Conservation (phyloP, 2,113 vertebrate genomes). For the Saiga tatarica region DNA sequence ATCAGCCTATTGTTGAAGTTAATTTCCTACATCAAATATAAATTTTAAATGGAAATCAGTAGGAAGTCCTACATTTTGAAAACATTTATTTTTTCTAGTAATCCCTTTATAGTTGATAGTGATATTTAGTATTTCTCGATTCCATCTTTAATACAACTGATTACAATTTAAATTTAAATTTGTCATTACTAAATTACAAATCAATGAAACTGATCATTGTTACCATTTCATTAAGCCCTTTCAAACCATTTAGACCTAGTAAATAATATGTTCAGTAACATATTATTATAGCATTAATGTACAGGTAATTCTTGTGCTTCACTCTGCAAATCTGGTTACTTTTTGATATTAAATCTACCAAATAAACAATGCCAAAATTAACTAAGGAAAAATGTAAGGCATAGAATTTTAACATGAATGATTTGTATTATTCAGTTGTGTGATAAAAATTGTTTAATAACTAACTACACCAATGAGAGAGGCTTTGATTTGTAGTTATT, state of each 20-base stretch:
- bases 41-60: constrained; percentile 18
- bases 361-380: neutral
- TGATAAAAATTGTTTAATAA: neutral
- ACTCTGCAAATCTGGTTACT: neutral
- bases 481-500: neutral
- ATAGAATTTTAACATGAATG: neutral
- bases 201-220: neutral
- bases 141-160: neutral
- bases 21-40: neutral
- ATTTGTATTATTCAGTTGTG: neutral
- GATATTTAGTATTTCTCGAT: neutral
- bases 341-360: neutral
- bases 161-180: constrained; percentile 18
- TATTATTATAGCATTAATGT: constrained; percentile 42
- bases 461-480: neutral
- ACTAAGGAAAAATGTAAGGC: neutral
- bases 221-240: constrained; percentile 49
- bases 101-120: neutral
- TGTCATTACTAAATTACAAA: neutral
- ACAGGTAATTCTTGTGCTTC: neutral
- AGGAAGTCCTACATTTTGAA: constrained; percentile 31
- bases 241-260: neutral
- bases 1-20: neutral
- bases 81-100: neutral
- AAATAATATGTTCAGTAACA: constrained; percentile 50